Base-by-base conservation (phyloP, 1,140 invertebrate species). In the Pentalonia nigronervosa region DNA sequence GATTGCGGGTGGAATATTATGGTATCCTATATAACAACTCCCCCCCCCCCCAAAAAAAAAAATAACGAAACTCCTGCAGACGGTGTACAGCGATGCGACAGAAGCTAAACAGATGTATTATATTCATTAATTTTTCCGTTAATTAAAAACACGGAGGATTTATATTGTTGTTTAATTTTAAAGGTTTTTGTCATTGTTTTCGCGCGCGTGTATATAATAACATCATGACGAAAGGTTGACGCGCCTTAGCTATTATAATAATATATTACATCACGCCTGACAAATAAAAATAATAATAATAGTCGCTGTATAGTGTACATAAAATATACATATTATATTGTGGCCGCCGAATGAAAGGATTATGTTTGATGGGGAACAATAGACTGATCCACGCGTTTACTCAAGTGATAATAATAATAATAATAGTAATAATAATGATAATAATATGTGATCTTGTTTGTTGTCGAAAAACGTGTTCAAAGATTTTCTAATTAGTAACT, bases 41-140 rank as follows among this genome's bases (percentile, higher is more conserved):
- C 60, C 30, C 30, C 14, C 30, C 7, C 4, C 50, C 50, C 50
- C n/a, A n/a, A n/a, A n/a, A n/a, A n/a, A n/a, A n/a, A n/a, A n/a
- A n/a, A n/a, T n/a, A n/a, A n/a, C n/a, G n/a, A n/a, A n/a, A n/a
- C 30, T 67, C 30, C n/a, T 67, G 60, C 30, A 67, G 30, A 67
- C 30, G n/a, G 60, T 67, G 30, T 67, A n/a, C 60, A 25, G 41
- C 23, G 30, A 25, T 9, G 23, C 23, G 4, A 30, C 36, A 41
- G 25, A 86, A 87, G 45, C 45, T 34, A 88, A 88, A 88, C n/a
- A 53, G 87, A 88, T 50, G 60, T n/a, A 41, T 41, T n/a, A 41
- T 41, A 88, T 88, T 88, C 30, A 50, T 50, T 88, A 8, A 88
- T 88, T 53, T 88, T 88, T 88, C 87, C 34, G 47, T 30, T 87